Conservation (phyloP, 2,888 invertebrate genomes). For the Pyralis farinalis region DNA sequence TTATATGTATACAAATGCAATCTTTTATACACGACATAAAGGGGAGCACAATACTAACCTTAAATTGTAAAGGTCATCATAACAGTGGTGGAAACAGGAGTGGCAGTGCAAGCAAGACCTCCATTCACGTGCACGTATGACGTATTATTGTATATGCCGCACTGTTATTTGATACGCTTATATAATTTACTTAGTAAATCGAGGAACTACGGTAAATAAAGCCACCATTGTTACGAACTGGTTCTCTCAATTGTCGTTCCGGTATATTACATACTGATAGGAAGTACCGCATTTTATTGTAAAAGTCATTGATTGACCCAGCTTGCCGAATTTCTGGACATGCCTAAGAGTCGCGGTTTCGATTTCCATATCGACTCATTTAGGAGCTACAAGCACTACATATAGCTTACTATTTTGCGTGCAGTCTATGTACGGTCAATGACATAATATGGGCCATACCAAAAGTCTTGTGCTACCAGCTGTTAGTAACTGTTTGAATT, state of each 20-base stretch:
- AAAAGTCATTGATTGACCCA: not conserved
- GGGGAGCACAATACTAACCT: not conserved
- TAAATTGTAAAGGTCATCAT: not conserved
- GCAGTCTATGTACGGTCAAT: no score
- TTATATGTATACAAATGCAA: conserved; percentile 7
- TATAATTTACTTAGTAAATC: conserved; percentile 45
- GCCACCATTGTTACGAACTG: conserved; percentile 42
- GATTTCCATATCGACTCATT: no score
- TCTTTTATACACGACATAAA: not conserved
- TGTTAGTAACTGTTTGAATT: no score
- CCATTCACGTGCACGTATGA: not conserved
- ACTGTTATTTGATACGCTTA: conserved; percentile 47
- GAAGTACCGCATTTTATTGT: not conserved
- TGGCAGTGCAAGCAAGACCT: not conserved
- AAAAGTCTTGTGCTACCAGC: no score
- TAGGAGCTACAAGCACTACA: no score
- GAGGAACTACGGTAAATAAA: conserved; percentile 58
- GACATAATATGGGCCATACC: no score
- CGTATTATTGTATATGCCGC: conserved; percentile 17
- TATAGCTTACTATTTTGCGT: no score
- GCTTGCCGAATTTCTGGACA: no score
- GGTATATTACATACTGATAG: conserved; percentile 18
- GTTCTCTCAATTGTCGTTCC: conserved; percentile 43
- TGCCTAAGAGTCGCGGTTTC: no score
- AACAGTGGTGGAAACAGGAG: not conserved